Percentiles rank a stretch among this genome's conserved stretches.
phyloP scores from a whole-genome alignment of 2,797 vertebrate genomes.

The Poeciliopsis presidionis region DNA sequence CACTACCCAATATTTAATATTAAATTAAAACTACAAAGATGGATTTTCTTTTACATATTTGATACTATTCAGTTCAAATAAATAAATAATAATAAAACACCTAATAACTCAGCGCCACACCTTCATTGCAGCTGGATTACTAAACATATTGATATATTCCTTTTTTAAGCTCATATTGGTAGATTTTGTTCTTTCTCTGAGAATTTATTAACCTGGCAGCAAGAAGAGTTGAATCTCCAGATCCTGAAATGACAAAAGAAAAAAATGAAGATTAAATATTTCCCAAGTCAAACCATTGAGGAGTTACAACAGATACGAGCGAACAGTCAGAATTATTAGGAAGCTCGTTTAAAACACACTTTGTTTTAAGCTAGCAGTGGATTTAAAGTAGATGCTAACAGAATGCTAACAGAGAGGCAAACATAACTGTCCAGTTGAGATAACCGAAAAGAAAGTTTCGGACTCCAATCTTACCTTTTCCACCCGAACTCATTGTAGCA shows the following conservation, averaged over 20 bases:
- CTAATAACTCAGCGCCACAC: too few relatives aligned
- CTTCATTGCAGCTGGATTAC: too few relatives aligned
- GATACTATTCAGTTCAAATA: too few relatives aligned
- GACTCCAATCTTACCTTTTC: slow-evolving; percentile 57
- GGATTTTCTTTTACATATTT: too few relatives aligned
- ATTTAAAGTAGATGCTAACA: background rate
- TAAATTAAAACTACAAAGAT: too few relatives aligned
- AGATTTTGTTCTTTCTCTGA: background rate
- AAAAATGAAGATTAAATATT: background rate
- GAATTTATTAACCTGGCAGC: slow-evolving; percentile 55
- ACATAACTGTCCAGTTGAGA: background rate
- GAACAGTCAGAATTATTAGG: background rate
- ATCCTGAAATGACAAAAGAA: slow-evolving; percentile 46
- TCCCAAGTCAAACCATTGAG: background rate
- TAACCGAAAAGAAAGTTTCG: background rate
- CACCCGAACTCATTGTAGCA: slow-evolving; percentile 49
- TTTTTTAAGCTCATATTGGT: too few relatives aligned
- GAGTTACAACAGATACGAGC: background rate
- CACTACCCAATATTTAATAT: too few relatives aligned
- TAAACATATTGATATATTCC: too few relatives aligned
- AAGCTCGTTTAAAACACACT: background rate
- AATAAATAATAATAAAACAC: too few relatives aligned
- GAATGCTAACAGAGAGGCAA: background rate
- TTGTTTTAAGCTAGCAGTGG: background rate
- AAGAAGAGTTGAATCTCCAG: slow-evolving; percentile 54